Percentiles rank a stretch among this genome's conserved stretches.
Evolutionary conservation across 2,113 vertebrate genomes (phyloP).

Genomic region (Cynopterus brachyotis): DNA sequence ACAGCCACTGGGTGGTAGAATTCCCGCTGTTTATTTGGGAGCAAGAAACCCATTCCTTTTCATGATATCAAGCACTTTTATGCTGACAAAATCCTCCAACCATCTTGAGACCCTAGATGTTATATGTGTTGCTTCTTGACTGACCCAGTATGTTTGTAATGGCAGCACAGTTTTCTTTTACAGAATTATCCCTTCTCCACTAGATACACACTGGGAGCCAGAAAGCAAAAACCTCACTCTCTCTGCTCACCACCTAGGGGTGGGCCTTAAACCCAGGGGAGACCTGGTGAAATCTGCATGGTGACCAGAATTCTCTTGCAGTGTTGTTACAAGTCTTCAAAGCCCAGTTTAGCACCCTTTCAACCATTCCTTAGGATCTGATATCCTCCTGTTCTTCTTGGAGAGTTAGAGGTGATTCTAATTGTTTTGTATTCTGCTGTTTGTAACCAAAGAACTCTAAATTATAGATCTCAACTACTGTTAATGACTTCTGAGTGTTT

Average conservation of each 20-base stretch:
- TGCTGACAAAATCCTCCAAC: background rate
- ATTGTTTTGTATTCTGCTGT: background rate
- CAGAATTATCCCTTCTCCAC: background rate
- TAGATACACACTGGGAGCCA: background rate
- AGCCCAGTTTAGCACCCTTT: background rate
- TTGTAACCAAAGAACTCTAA: background rate
- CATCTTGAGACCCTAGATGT: background rate
- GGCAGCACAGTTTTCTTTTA: background rate
- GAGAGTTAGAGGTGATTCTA: background rate
- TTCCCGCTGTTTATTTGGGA: slow-evolving; percentile 21
- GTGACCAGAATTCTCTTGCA: background rate
- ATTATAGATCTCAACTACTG: background rate
- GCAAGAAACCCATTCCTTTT: background rate
- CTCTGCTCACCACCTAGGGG: background rate
- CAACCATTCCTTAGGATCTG: background rate
- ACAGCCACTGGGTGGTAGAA: slow-evolving; percentile 39
- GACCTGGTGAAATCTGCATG: background rate
- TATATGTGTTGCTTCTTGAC: background rate
- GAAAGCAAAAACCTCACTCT: background rate
- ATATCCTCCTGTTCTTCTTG: background rate
- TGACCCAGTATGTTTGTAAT: background rate
- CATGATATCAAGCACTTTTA: background rate
- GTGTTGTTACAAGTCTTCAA: background rate
- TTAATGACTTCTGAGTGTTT: background rate
- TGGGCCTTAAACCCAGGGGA: background rate